Percentiles rank a stretch among this genome's conserved stretches.
Conservation (phyloP, 2,888 invertebrate genomes). For the Buathra laborator region DNA sequence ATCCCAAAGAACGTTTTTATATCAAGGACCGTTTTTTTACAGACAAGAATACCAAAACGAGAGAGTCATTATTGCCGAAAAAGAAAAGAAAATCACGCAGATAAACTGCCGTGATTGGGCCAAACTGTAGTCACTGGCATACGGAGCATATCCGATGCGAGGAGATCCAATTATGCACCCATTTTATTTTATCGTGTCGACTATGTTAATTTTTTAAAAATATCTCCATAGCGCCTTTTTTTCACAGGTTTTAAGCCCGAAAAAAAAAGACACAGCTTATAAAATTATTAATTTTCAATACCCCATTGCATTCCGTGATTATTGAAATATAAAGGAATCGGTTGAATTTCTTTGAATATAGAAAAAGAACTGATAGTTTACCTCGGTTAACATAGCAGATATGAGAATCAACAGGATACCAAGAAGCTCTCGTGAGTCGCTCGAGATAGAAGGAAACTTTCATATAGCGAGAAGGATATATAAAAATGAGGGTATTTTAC, state of each 20-base stretch:
- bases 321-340: too few relatives aligned
- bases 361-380: too few relatives aligned
- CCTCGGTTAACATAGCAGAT: background rate
- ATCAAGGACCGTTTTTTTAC: background rate
- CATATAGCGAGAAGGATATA: slow-evolving; percentile 33
- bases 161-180: background rate
- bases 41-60: slow-evolving; percentile 27
- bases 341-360: too few relatives aligned
- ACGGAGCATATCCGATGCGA: too few relatives aligned
- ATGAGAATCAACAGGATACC: background rate
- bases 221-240: too few relatives aligned
- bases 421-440: background rate
- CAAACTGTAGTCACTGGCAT: background rate
- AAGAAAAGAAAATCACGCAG: background rate
- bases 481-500: slow-evolving; percentile 22
- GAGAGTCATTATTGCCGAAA: slow-evolving; percentile 41
- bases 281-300: too few relatives aligned
- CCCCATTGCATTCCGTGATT: too few relatives aligned
- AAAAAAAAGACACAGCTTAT: too few relatives aligned
- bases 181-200: too few relatives aligned
- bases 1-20: slow-evolving; percentile 46
- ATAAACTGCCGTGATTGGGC: slow-evolving; percentile 18
- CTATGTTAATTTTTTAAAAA: too few relatives aligned
- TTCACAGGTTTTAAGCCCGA: too few relatives aligned
- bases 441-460: background rate